These are phyloP conservation scores for Rhogogaster chlorosoma DNA, from an alignment of 2,888 invertebrate species.

Conservation along the genomic window DNA sequence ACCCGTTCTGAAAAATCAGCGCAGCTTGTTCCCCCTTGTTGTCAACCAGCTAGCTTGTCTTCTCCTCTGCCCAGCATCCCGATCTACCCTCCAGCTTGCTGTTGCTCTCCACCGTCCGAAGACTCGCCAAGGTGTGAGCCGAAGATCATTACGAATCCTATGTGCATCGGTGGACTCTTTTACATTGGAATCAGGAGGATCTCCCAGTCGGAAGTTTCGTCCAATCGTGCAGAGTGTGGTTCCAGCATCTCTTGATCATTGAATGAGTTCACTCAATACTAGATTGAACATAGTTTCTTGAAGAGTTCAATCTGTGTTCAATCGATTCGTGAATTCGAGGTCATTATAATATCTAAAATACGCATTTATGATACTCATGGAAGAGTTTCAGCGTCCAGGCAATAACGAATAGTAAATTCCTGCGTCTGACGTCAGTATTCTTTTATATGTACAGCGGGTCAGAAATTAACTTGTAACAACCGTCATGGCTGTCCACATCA, in stretches of 20 bases:
- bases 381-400: not conserved
- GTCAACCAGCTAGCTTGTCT: not conserved
- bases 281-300: not conserved
- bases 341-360: slow-evolving; percentile 3
- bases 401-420: not conserved
- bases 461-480: not conserved
- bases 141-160: slow-evolving; percentile 5
- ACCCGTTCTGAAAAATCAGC: not conserved
- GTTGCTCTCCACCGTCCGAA: not conserved
- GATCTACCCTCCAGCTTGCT: slow-evolving; percentile 1
- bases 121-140: not conserved
- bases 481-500: slow-evolving; percentile 61
- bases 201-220: not conserved
- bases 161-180: slow-evolving; percentile 19
- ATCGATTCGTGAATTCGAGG: not conserved
- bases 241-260: slow-evolving; percentile 21
- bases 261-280: not conserved
- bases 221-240: slow-evolving; percentile 34
- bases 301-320: not conserved
- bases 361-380: not conserved
- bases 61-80: slow-evolving; percentile 36
- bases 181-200: slow-evolving; percentile 13
- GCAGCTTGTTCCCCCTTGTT: not conserved
- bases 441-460: not conserved
- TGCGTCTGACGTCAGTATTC: not conserved